Evolutionary conservation across 2,888 invertebrate species (phyloP).

Genomic region (Conomelus anceps): DNA sequence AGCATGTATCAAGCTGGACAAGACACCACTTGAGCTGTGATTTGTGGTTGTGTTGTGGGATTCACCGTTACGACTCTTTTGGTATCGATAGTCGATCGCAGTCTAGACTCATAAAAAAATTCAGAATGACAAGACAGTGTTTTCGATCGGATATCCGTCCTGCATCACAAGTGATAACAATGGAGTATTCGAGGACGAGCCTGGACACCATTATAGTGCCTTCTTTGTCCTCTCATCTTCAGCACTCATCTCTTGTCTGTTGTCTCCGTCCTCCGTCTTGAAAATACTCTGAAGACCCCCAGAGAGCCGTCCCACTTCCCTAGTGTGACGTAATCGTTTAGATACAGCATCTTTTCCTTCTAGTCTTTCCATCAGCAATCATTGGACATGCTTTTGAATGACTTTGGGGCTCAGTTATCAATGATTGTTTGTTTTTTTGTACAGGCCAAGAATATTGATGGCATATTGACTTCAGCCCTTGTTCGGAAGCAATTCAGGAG

Average conservation of each 20-base stretch:
- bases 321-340: not conserved
- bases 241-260: no score
- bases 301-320: not conserved
- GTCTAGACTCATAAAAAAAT: not conserved
- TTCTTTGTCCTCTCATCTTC: no score
- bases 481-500: not conserved
- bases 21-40: not conserved
- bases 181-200: no score
- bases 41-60: not conserved
- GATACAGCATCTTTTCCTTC: no score
- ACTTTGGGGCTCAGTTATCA: not conserved
- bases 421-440: not conserved
- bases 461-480: not conserved
- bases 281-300: not conserved
- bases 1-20: no score
- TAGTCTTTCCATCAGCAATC: not conserved
- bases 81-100: not conserved
- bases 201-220: not conserved
- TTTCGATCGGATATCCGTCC: not conserved
- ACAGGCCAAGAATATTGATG: not conserved
- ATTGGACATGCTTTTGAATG: not conserved
- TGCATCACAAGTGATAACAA: not conserved
- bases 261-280: no score
- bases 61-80: not conserved
- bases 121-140: not conserved